phyloP scores from a whole-genome alignment of 2,888 invertebrate species.

The Rhamnusium bicolor region DNA sequence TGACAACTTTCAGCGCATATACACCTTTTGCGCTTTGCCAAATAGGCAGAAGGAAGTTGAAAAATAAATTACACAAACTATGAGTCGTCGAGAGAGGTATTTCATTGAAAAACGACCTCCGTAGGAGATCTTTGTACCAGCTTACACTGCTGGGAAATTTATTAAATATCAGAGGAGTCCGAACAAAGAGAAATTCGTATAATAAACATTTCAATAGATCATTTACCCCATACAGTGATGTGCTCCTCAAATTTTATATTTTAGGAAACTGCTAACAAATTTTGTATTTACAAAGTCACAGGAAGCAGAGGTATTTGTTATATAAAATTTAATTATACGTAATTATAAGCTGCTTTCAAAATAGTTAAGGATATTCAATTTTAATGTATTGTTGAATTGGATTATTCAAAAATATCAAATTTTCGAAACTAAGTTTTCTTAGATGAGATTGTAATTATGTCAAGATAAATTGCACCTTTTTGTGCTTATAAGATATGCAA shows the following conservation, averaged over 20 bases:
- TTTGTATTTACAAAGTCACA: background rate
- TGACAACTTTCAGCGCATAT: slow-evolving; percentile 37
- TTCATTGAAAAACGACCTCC: slow-evolving; percentile 28
- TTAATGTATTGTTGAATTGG: too few species aligned
- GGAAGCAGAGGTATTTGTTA: background rate
- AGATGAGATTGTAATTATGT: too few species aligned
- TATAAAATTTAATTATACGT: too few species aligned
- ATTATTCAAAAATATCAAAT: too few species aligned
- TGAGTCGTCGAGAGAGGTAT: slow-evolving; percentile 26
- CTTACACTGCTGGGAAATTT: slow-evolving; percentile 25
- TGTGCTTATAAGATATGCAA: too few species aligned
- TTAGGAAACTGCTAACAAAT: background rate
- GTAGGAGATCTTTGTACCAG: slow-evolving; percentile 45
- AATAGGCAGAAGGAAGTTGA: slow-evolving; percentile 43
- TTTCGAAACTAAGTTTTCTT: too few species aligned
- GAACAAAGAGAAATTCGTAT: slow-evolving; percentile 32
- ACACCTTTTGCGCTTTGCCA: slow-evolving; percentile 18
- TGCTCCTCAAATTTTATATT: background rate
- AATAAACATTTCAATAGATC: slow-evolving; percentile 12
- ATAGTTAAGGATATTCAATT: too few species aligned
- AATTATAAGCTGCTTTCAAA: too few species aligned
- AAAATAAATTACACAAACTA: slow-evolving; percentile 44
- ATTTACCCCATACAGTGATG: background rate
- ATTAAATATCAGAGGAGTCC: slow-evolving; percentile 33
- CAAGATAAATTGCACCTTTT: too few species aligned